Percentiles rank a stretch among this genome's conserved stretches.
Evolutionary conservation across 92 coral and sea anemone species (phyloP).

Genomic region (Anthopleura xanthogrammica): DNA sequence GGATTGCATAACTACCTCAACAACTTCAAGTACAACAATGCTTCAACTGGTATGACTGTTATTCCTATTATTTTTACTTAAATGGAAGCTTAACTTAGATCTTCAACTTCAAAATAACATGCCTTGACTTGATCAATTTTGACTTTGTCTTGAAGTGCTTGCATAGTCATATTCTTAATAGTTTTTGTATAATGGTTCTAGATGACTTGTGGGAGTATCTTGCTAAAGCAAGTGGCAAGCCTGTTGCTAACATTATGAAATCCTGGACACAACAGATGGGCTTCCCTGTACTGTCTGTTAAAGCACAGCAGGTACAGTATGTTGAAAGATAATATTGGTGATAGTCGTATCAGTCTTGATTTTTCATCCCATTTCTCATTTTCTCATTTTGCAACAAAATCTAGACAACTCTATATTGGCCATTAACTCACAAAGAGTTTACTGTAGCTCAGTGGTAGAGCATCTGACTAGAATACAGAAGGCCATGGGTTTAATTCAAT

Average conservation of each 20-base stretch:
- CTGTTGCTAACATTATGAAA: slow-evolving; percentile 84
- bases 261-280: slow-evolving; percentile 99
- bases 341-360: too few species aligned
- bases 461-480: too few species aligned
- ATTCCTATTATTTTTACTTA: too few species aligned
- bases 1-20: slow-evolving; percentile 77
- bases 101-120: too few species aligned
- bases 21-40: slow-evolving; percentile 92
- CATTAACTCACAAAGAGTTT: too few species aligned
- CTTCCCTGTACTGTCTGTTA: slow-evolving; percentile 85
- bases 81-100: too few species aligned
- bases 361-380: too few species aligned
- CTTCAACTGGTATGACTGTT: slow-evolving; percentile 72
- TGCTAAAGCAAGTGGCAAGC: slow-evolving; percentile 82
- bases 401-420: too few species aligned
- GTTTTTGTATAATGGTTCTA: slow-evolving; percentile 9
- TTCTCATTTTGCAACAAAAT: not conserved
- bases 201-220: slow-evolving; percentile 91
- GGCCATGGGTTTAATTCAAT: too few species aligned
- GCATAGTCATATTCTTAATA: not conserved
- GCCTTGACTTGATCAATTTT: too few species aligned
- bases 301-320: slow-evolving; percentile 73
- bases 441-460: too few species aligned
- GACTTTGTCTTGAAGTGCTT: not conserved
- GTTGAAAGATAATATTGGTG: too few species aligned